Percentiles rank a stretch among this genome's conserved stretches.
phyloP scores from a whole-genome alignment of 2,888 invertebrate genomes.

The Ashinkailepas kermadecensis region DNA sequence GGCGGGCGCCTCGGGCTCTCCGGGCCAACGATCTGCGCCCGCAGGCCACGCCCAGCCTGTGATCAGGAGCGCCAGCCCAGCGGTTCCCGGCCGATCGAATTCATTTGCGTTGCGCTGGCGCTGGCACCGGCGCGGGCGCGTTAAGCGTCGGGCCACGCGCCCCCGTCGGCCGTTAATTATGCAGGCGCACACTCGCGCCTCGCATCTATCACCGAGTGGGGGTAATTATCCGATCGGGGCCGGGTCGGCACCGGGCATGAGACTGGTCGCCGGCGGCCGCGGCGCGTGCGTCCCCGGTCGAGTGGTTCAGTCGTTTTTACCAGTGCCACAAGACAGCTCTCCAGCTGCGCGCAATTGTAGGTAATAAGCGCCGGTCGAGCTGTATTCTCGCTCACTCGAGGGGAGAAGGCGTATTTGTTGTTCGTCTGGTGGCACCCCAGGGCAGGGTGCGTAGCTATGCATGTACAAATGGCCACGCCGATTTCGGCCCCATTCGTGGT shows the following conservation, averaged over 20 bases:
- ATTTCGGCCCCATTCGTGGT: background rate
- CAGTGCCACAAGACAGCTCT: background rate
- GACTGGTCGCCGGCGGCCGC: background rate
- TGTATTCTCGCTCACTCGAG: background rate
- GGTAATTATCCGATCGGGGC: background rate
- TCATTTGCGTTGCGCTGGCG: background rate
- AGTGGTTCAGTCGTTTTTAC: background rate
- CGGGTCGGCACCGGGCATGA: too few relatives aligned
- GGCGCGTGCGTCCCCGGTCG: background rate
- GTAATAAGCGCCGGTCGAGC: constrained; percentile 1
- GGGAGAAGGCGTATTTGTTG: constrained; percentile 10
- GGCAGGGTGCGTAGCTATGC: background rate
- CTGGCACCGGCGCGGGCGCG: background rate
- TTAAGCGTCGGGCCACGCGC: background rate
- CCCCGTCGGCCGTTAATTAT: background rate
- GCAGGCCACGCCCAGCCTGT: background rate
- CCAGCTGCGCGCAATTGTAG: background rate
- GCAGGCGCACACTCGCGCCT: background rate
- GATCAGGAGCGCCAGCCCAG: background rate
- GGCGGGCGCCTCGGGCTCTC: background rate
- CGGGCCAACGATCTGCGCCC: background rate
- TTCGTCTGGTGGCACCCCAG: background rate
- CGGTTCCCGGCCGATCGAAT: background rate
- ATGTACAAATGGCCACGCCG: background rate
- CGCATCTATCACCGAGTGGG: background rate